Conservation (phyloP, 2,113 vertebrate species). For the Tragelaphus buxtoni region DNA sequence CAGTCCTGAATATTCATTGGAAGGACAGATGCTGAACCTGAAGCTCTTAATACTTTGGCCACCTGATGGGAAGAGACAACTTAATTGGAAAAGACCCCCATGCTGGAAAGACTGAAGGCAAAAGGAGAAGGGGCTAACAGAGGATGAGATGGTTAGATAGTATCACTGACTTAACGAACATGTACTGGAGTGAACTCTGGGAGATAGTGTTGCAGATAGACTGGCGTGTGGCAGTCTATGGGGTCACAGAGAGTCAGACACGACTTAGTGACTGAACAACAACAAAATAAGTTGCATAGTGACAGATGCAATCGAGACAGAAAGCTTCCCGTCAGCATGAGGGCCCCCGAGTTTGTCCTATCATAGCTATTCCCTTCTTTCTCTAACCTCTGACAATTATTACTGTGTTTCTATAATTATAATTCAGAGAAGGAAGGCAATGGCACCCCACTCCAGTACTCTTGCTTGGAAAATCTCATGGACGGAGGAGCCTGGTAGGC, state of each 20-base stretch:
- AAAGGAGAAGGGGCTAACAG: neutral
- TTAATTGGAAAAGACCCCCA: neutral
- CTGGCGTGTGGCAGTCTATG: neutral
- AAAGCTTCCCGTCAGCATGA: neutral
- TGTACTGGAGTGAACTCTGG: neutral
- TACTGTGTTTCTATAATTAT: neutral
- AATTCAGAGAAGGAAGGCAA: neutral
- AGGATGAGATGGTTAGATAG: neutral
- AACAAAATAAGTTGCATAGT: rapidly evolving
- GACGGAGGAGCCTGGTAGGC: too few species aligned
- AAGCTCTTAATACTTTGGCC: neutral
- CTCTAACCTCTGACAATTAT: neutral
- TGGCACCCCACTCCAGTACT: too few species aligned
- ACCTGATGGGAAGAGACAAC: neutral
- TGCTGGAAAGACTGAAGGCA: neutral
- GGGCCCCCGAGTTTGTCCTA: rapidly evolving
- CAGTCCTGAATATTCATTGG: neutral
- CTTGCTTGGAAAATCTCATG: too few species aligned
- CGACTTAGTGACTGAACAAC: neutral
- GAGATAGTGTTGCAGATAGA: neutral
- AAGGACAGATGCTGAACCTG: neutral
- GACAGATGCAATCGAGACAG: rapidly evolving
- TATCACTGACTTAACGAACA: neutral
- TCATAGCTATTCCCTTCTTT: rapidly evolving
- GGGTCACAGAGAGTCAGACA: neutral